Conservation (phyloP, 2,113 vertebrate species). For the Corydoras sp. region DNA sequence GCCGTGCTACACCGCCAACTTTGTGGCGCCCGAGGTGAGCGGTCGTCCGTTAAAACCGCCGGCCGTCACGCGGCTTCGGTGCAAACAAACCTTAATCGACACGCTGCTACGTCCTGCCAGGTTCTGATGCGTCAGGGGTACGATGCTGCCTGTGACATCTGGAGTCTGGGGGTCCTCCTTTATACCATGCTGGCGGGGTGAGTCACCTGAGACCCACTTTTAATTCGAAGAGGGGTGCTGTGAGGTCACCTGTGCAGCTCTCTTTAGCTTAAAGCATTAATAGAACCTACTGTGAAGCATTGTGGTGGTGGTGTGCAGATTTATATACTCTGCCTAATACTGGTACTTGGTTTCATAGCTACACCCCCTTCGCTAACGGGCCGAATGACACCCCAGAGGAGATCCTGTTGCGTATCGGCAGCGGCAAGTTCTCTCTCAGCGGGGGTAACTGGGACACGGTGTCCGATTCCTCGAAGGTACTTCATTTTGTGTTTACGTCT, state of each 20-base stretch:
- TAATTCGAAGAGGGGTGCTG: too few species aligned
- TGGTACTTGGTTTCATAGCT: conserved; percentile 59
- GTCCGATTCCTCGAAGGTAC: conserved; percentile 94
- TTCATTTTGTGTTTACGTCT: neutral
- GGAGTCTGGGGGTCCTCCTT: conserved; percentile 71
- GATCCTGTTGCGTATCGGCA: conserved; percentile 88
- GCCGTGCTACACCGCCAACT: conserved; percentile 95
- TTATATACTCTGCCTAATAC: neutral
- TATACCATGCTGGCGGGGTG: conserved; percentile 74
- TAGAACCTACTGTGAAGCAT: too few species aligned
- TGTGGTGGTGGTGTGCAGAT: too few species aligned
- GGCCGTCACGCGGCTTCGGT: neutral
- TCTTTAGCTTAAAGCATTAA: neutral
- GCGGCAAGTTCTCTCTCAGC: conserved; percentile 89
- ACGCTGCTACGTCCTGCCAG: conserved; percentile 44
- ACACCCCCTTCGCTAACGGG: conserved; percentile 92
- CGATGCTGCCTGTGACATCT: conserved; percentile 74
- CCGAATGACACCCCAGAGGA: conserved; percentile 95
- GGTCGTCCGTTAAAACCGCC: neutral
- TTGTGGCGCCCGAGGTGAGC: conserved; percentile 93
- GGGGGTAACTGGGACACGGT: conserved; percentile 96
- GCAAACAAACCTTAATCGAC: neutral
- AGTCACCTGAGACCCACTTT: conserved; percentile 16
- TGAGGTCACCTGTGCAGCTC: neutral
- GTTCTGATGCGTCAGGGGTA: conserved; percentile 75